Evolutionary conservation across 1,140 invertebrate species (phyloP).

Genomic region (Onthophagus taurus): DNA sequence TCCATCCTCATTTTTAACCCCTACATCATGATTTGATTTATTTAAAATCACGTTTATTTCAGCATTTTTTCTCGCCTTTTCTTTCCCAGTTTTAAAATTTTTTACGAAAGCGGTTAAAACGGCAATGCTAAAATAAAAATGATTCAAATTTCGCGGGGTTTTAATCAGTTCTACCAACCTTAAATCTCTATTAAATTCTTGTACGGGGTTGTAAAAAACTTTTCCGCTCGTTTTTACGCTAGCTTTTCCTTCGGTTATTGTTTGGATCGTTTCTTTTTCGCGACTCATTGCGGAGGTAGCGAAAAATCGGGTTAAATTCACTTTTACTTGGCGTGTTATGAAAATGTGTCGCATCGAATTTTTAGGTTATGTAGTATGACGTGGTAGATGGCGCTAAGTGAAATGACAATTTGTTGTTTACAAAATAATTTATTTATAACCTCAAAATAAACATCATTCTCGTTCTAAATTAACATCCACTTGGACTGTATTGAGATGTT

Average conservation of each 20-base stretch:
- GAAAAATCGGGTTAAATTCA: no score
- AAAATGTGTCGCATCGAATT: no score
- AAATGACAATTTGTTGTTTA: not conserved
- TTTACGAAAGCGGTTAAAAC: slow-evolving; percentile 49
- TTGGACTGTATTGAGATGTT: slow-evolving; percentile 40
- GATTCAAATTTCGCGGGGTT: slow-evolving; percentile 12
- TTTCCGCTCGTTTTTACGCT: slow-evolving; percentile 57
- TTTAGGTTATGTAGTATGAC: no score
- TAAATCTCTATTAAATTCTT: slow-evolving; percentile 96
- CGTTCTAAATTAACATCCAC: slow-evolving; percentile 26
- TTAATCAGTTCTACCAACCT: no score
- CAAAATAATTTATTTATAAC: slow-evolving; percentile 9
- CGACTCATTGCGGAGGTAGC: no score
- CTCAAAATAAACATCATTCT: no score
- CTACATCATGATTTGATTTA: slow-evolving; percentile 13
- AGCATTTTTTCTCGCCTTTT: slow-evolving; percentile 2
- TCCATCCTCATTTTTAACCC: slow-evolving; percentile 42
- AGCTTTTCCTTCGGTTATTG: slow-evolving; percentile 64
- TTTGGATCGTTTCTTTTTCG: slow-evolving; percentile 15
- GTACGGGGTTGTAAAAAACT: slow-evolving; percentile 96
- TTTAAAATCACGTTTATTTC: slow-evolving; percentile 4
- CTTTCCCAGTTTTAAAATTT: slow-evolving; percentile 33
- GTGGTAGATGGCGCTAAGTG: no score
- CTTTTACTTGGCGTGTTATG: no score
- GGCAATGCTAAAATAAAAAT: slow-evolving; percentile 41